These are phyloP conservation scores for Chlorodrepanis virens DNA, from an alignment of 2,113 vertebrate species.

Conservation along the genomic window DNA sequence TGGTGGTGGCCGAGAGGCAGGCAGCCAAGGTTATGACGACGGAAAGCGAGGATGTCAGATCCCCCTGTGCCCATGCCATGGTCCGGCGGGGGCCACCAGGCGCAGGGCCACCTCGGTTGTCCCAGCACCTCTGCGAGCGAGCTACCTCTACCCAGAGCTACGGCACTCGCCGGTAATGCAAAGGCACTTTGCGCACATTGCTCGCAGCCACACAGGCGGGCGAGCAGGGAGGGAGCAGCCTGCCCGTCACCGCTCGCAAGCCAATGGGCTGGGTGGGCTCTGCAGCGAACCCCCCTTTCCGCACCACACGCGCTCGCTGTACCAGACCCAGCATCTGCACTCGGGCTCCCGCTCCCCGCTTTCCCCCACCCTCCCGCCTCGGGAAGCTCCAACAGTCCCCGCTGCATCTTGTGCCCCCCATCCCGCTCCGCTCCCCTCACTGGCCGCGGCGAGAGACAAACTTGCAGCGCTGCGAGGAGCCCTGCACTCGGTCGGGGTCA, in stretches of 20 bases:
- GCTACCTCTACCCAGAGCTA: not conserved
- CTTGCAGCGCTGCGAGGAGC: not conserved
- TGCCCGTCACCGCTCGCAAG: constrained; percentile 49
- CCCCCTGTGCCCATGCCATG: constrained; percentile 66
- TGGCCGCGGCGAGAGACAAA: not conserved
- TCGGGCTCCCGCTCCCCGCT: not conserved
- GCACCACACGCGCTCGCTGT: not conserved
- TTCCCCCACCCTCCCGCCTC: rapidly evolving
- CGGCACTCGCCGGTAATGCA: not conserved
- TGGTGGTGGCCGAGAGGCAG: constrained; percentile 58
- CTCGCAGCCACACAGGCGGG: constrained; percentile 19
- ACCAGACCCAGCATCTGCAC: not conserved
- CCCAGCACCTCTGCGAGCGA: constrained; percentile 27
- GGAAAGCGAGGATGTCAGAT: constrained; percentile 54
- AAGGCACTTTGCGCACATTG: constrained; percentile 63
- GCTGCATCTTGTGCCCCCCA: rapidly evolving
- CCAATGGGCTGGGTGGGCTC: constrained; percentile 61
- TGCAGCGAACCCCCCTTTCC: constrained; percentile 19
- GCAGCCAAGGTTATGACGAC: constrained; percentile 65
- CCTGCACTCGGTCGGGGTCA: not conserved
- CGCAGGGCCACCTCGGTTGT: not conserved
- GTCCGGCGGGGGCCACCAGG: not conserved
- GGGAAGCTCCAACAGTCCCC: not conserved
- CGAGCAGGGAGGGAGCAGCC: constrained; percentile 27
- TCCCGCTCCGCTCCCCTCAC: rapidly evolving